Evolutionary conservation across 2,888 invertebrate genomes (phyloP).

Genomic region (Orchesellides sinensis): DNA sequence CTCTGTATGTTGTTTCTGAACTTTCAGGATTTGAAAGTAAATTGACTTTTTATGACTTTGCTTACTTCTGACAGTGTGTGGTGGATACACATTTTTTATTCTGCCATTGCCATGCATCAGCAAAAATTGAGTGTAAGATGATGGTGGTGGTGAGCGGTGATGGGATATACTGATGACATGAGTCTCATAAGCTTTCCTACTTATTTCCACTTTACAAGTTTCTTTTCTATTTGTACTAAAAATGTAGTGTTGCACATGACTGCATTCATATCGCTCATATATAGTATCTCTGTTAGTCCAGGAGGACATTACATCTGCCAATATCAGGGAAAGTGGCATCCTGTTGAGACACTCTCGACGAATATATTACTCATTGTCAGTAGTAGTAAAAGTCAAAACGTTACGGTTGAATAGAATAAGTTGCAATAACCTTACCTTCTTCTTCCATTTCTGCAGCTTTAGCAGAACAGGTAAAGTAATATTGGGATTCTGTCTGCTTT

Average conservation of each 20-base stretch:
- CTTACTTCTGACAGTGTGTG: no score
- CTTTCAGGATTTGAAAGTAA: conserved; percentile 13
- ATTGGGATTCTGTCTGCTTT: no score
- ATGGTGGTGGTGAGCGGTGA: neutral
- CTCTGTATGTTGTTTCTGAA: neutral
- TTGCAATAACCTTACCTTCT: neutral
- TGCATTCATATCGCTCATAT: no score
- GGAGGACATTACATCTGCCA: no score
- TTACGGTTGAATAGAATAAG: neutral
- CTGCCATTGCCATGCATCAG: neutral
- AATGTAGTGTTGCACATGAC: no score
- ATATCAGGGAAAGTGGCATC: no score
- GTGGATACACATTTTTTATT: no score
- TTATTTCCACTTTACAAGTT: conserved; percentile 10
- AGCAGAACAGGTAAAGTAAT: neutral
- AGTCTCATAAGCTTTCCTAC: no score
- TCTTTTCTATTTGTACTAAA: neutral
- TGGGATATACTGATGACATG: conserved; percentile 2
- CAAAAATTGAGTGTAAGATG: neutral
- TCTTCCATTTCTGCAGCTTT: neutral
- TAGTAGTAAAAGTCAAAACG: no score
- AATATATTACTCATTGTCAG: no score
- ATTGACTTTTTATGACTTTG: conserved; percentile 17
- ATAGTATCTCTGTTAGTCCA: neutral
- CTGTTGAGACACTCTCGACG: no score